Evolutionary conservation across 2,113 vertebrate genomes (phyloP).

Genomic region (Orientallactaga bullata): DNA sequence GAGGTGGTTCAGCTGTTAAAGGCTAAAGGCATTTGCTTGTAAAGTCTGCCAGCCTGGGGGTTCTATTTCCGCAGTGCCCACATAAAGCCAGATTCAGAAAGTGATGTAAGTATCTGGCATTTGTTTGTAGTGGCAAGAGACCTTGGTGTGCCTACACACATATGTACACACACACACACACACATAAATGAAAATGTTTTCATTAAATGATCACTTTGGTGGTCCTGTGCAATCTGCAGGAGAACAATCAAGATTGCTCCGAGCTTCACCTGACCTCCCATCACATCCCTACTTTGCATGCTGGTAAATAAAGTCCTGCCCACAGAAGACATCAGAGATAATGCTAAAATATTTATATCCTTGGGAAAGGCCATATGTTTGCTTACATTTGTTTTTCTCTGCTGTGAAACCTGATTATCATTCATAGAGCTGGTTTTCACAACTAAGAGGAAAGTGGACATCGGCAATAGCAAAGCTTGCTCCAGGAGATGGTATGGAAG

Average conservation of each 20-base stretch:
- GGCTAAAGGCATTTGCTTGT: too few relatives aligned
- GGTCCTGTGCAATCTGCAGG: neutral
- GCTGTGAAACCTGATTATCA: neutral
- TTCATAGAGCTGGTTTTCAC: neutral
- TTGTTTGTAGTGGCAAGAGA: too few relatives aligned
- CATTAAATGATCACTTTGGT: neutral
- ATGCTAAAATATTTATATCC: neutral
- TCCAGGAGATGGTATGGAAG: neutral
- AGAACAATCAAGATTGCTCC: neutral
- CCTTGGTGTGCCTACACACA: too few relatives aligned
- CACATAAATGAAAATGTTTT: too few relatives aligned
- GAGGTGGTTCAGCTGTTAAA: too few relatives aligned
- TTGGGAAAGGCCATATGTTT: neutral
- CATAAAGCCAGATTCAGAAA: too few relatives aligned
- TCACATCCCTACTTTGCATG: neutral
- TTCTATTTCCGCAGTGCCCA: too few relatives aligned
- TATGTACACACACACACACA: too few relatives aligned
- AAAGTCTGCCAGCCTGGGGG: too few relatives aligned
- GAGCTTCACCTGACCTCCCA: neutral
- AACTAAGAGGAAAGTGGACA: neutral
- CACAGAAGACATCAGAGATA: neutral
- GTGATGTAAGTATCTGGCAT: too few relatives aligned
- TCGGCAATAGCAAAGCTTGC: neutral
- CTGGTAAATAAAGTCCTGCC: slow-evolving; percentile 13
- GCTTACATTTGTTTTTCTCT: neutral